Conservation (phyloP, 1,140 invertebrate genomes). For the Lordiphosa clarofinis region DNA sequence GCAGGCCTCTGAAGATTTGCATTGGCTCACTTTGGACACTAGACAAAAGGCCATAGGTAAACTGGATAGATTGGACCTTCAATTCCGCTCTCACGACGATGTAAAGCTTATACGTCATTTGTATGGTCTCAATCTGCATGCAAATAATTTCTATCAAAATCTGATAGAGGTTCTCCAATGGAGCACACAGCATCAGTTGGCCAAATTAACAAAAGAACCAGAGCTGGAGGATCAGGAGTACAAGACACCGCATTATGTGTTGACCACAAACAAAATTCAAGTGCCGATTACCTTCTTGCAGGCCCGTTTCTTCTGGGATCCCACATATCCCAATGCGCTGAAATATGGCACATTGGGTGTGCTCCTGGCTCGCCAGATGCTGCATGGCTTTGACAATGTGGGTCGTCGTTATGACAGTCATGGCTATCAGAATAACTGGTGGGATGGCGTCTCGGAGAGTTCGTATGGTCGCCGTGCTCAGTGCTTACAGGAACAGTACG, state of each 20-base stretch:
- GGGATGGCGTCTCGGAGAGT: constrained; percentile 94
- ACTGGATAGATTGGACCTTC: constrained; percentile 89
- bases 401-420: constrained; percentile 93
- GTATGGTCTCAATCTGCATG: constrained; percentile 86
- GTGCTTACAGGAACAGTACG: constrained; percentile 96
- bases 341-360: constrained; percentile 98
- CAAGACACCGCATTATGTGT: constrained; percentile 86
- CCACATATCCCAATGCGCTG: constrained; percentile 94
- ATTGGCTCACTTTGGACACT: constrained; percentile 92
- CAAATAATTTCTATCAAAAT: constrained; percentile 93
- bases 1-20: constrained; percentile 81
- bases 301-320: constrained; percentile 88
- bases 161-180: constrained; percentile 90
- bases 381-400: constrained; percentile 97
- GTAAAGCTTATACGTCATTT: constrained; percentile 87
- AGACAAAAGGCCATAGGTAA: constrained; percentile 89
- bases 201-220: constrained; percentile 90
- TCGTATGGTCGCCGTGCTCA: constrained; percentile 92
- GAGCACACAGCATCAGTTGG: constrained; percentile 88
- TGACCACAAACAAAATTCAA: constrained; percentile 97
- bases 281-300: constrained; percentile 98
- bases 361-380: constrained; percentile 96
- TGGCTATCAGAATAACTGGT: constrained; percentile 98
- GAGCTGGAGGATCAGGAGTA: constrained; percentile 86
- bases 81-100: constrained; percentile 94